These are phyloP conservation scores for Odontocolon sp. DNA, from an alignment of 2,888 invertebrate species.

Conservation along the genomic window DNA sequence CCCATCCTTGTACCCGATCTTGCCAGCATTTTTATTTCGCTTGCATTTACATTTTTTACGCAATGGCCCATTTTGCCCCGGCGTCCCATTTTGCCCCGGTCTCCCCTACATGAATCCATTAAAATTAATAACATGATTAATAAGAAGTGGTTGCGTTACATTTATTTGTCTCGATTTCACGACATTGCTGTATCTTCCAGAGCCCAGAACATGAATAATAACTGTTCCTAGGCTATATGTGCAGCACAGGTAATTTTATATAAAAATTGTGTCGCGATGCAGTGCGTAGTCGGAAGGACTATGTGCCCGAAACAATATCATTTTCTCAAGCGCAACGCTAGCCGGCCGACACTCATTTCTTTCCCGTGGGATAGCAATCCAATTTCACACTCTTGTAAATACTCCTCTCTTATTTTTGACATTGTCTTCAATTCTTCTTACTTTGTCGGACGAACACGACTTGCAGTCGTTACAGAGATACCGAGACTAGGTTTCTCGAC, in stretches of 20 bases:
- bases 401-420: constrained; percentile 79
- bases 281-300: background rate
- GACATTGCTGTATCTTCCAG: background rate
- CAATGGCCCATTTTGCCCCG: too few species aligned
- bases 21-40: too few species aligned
- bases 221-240: constrained; percentile 2
- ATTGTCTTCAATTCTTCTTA: constrained; percentile 80
- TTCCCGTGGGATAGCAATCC: constrained; percentile 74
- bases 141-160: constrained; percentile 7
- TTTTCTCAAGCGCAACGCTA: constrained; percentile 67
- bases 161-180: constrained; percentile 19
- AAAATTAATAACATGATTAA: constrained; percentile 31
- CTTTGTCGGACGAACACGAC: constrained; percentile 76
- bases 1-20: too few species aligned
- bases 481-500: too few species aligned
- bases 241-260: constrained; percentile 28
- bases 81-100: too few species aligned
- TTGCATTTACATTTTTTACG: constrained; percentile 1
- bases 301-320: constrained; percentile 70
- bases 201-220: constrained; percentile 26
- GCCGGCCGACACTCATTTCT: constrained; percentile 73
- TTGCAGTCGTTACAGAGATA: constrained; percentile 9
- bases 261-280: constrained; percentile 42
- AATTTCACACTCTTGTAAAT: constrained; percentile 80
- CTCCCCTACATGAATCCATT: background rate